phyloP scores from a whole-genome alignment of 2,888 invertebrate species.

The Tineola bisselliella region DNA sequence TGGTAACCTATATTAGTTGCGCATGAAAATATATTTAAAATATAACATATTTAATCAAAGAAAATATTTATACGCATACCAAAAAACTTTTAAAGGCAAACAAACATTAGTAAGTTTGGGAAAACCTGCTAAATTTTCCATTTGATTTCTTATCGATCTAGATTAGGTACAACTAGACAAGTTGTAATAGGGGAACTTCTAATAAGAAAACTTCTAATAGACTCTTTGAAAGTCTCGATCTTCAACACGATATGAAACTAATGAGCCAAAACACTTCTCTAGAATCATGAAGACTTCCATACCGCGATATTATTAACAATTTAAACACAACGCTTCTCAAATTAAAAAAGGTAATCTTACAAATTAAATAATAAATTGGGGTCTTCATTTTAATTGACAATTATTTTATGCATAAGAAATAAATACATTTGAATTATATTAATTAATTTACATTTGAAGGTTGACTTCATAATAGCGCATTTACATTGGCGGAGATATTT shows the following conservation, averaged over 20 bases:
- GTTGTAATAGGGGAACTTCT: constrained; percentile 59
- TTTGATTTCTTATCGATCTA: constrained; percentile 42
- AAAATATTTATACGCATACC: background rate
- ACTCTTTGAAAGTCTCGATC: constrained; percentile 51
- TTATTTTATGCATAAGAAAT: no score
- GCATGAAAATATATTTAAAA: no score
- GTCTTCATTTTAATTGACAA: no score
- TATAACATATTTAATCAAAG: no score
- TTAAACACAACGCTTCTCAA: background rate
- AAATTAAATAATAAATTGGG: no score
- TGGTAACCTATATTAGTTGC: no score
- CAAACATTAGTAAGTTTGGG: background rate
- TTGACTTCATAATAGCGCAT: no score
- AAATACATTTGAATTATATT: no score
- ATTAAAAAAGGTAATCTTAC: background rate
- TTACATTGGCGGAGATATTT: no score
- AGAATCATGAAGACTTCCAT: background rate
- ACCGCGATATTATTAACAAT: background rate
- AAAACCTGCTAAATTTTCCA: constrained; percentile 21
- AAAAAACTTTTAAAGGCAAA: background rate
- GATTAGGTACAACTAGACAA: constrained; percentile 35
- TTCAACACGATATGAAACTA: constrained; percentile 44
- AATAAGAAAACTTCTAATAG: constrained; percentile 66
- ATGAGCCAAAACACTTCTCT: constrained; percentile 37
- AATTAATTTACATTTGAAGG: no score